Conservation (phyloP, 2,888 invertebrate genomes). For the Lycaena phlaeas region DNA sequence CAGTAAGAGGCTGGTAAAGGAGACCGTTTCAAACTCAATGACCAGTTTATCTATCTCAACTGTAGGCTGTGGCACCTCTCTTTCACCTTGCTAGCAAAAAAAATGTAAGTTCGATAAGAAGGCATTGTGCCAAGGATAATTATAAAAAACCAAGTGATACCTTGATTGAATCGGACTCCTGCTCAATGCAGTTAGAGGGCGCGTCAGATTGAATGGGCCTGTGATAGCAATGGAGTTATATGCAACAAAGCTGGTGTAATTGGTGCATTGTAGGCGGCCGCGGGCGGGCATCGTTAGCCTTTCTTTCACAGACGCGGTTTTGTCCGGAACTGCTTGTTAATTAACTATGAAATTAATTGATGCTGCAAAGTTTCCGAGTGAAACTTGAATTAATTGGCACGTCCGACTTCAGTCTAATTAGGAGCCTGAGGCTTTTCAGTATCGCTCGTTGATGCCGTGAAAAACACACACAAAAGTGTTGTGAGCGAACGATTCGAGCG, state of each 20-base stretch:
- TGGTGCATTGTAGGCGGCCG: constrained; percentile 59
- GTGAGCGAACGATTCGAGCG: constrained; percentile 41
- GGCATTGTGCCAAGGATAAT: background rate
- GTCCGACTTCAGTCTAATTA: constrained; percentile 73
- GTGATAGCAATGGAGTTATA: constrained; percentile 35
- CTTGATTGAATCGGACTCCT: constrained; percentile 19
- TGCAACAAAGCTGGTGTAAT: constrained; percentile 58
- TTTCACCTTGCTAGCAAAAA: too few relatives aligned
- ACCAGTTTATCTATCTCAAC: too few relatives aligned
- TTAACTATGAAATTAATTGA: constrained; percentile 74
- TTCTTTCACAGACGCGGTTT: constrained; percentile 64
- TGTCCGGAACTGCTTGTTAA: constrained; percentile 60
- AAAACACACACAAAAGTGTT: constrained; percentile 70
- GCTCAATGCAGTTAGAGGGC: constrained; percentile 22
- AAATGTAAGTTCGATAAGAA: too few relatives aligned
- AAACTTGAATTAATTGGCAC: constrained; percentile 74
- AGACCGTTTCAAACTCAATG: too few relatives aligned
- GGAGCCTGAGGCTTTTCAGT: constrained; percentile 70
- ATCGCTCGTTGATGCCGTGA: constrained; percentile 60
- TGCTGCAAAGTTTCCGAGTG: constrained; percentile 71
- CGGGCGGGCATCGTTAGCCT: constrained; percentile 65
- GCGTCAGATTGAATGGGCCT: constrained; percentile 33
- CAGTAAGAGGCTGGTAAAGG: too few relatives aligned
- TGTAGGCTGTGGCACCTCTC: too few relatives aligned
- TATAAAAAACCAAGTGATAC: background rate